phyloP scores from a whole-genome alignment of 2,888 invertebrate genomes.

The Thera britannica region DNA sequence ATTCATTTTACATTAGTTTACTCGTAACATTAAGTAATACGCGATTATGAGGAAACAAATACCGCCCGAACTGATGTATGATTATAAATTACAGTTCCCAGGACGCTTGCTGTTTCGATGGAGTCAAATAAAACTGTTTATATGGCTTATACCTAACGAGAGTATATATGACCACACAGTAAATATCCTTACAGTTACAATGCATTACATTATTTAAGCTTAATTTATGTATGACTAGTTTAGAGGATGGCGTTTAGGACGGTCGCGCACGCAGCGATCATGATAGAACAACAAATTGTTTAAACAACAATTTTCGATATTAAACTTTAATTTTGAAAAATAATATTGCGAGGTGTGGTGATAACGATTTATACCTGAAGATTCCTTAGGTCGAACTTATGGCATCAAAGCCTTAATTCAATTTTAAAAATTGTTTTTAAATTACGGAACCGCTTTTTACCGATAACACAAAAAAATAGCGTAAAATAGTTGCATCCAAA shows the following conservation, averaged over 20 bases:
- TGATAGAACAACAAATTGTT: slow-evolving; percentile 68
- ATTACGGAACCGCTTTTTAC: slow-evolving; percentile 61
- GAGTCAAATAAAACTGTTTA: slow-evolving; percentile 50
- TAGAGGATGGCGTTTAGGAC: slow-evolving; percentile 85
- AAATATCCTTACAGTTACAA: slow-evolving; percentile 56
- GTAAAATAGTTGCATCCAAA: slow-evolving; percentile 80
- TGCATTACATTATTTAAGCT: slow-evolving; percentile 67
- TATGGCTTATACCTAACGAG: slow-evolving; percentile 49
- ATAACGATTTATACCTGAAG: slow-evolving; percentile 48
- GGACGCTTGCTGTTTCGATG: slow-evolving; percentile 51
- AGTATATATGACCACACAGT: slow-evolving; percentile 59
- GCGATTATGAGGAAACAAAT: slow-evolving; percentile 57
- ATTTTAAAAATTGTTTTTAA: slow-evolving; percentile 44
- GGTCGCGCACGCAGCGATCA: slow-evolving; percentile 80
- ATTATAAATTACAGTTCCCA: slow-evolving; percentile 55
- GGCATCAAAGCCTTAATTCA: slow-evolving; percentile 45
- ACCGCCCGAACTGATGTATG: slow-evolving; percentile 58
- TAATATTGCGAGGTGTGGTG: slow-evolving; percentile 75
- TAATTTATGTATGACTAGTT: slow-evolving; percentile 79
- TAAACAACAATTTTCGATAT: slow-evolving; percentile 72
- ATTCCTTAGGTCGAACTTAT: slow-evolving; percentile 37
- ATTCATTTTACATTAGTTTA: slow-evolving; percentile 70
- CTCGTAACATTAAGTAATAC: slow-evolving; percentile 65
- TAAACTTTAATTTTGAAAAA: slow-evolving; percentile 72
- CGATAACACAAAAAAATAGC: slow-evolving; percentile 74